Conservation (phyloP, 2,113 vertebrate species). For the Nothoprocta pentlandii region DNA sequence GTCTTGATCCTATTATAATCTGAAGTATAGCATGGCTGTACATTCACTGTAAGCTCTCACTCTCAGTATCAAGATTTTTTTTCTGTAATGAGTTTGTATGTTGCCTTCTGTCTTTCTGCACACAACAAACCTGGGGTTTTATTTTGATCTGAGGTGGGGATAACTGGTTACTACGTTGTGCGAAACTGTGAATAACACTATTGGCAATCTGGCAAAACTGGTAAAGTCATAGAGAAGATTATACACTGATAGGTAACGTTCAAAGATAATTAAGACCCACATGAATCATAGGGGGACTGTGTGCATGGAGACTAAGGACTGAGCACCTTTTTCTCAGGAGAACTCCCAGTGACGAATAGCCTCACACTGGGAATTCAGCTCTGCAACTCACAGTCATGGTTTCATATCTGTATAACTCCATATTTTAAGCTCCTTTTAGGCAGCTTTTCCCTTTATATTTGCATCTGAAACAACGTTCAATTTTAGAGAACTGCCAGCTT, state of each 20-base stretch:
- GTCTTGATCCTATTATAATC: no score
- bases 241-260: background rate
- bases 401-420: background rate
- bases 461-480: background rate
- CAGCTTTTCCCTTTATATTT: background rate
- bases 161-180: no score
- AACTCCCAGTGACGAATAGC: background rate
- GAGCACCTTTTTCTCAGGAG: background rate
- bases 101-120: no score
- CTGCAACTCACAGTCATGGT: fast-evolving
- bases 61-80: no score
- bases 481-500: background rate
- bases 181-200: background rate
- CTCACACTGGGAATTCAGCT: background rate
- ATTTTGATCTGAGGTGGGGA: no score
- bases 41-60: no score
- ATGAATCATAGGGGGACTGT: background rate
- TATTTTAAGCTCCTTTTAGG: background rate
- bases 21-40: no score
- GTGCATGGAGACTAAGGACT: background rate
- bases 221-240: background rate
- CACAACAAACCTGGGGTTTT: no score
- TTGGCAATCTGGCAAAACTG: background rate
- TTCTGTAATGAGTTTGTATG: no score
- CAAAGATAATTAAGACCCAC: background rate